These are phyloP conservation scores for Parapsyche elsis DNA, from an alignment of 1,140 invertebrate species.

Conservation along the genomic window DNA sequence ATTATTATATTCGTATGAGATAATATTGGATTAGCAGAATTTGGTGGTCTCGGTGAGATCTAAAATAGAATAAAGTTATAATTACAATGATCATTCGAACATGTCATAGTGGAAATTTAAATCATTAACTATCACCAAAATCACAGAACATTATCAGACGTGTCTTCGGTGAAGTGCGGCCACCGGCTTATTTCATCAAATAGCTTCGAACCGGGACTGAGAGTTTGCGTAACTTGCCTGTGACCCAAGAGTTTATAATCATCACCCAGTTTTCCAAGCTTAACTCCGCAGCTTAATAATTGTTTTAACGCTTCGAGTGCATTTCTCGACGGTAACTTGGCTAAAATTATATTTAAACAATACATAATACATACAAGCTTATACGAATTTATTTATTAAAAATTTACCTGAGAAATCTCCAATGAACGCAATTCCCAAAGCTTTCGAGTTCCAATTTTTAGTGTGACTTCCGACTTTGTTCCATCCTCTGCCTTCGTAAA, in stretches of 20 bases:
- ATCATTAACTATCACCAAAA: no score
- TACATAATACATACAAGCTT: not conserved
- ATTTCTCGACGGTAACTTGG: constrained; percentile 66
- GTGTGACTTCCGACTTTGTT: not conserved
- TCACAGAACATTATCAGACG: not conserved
- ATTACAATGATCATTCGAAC: not conserved
- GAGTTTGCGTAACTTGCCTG: constrained; percentile 70
- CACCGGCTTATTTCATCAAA: constrained; percentile 70
- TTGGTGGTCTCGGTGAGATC: no score
- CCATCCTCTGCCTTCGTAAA: constrained; percentile 15
- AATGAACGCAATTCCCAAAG: not conserved
- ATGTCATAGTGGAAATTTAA: no score
- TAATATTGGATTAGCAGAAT: no score
- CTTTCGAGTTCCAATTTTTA: not conserved
- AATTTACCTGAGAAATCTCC: not conserved
- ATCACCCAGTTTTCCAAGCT: constrained; percentile 66
- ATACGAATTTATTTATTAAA: not conserved
- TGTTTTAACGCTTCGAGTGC: constrained; percentile 70
- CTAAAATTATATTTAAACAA: constrained; percentile 60
- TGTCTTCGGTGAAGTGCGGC: constrained; percentile 63
- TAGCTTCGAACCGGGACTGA: constrained; percentile 73
- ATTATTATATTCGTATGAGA: no score
- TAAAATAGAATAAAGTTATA: no score
- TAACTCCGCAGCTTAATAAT: constrained; percentile 72
- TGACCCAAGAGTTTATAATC: constrained; percentile 73